Base-by-base conservation (phyloP, 2,797 vertebrate genomes). In the Sebastes ruberrimus region DNA sequence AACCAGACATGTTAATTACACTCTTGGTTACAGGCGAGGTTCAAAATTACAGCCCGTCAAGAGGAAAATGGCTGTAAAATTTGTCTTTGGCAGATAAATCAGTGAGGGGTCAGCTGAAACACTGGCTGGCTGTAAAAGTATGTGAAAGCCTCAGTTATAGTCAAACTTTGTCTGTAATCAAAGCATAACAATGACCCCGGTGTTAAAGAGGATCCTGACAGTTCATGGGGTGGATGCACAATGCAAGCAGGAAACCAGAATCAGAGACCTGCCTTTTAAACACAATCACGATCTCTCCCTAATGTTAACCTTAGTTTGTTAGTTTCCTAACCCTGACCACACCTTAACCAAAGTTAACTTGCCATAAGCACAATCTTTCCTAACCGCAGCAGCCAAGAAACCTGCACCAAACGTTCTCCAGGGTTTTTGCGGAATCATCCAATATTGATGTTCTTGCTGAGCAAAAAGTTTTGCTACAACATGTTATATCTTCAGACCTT, bases 21-120 rank as follows among this genome's bases (percentile, higher is more conserved):
- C 64, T 78, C 46, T 38, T 61, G 59, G 73, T 83, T 67, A 78
- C 72, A 64, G 81, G 33, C 62, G 3, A 59, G 33, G 69, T 78
- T 81, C 64, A 62, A 52, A 77, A 77, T 86, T 84, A 81, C 76
- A 78, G 35, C 71, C 28, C 28, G 1, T 89, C 78, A 74, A 66
- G 76, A 82, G 64, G 71, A 73, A 82, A 82, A 85, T 63, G 76
- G 89, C 76, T 46, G 63, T 87, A 83, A 87, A 92, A 64, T 85
- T 81, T 80, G 87, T 85, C 88, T 90, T 86, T 83, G 84, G 65
- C 49, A 74, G 69, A 86, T 75, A 70, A 85, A 75, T 87, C 76
- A 70, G 62, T 76, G 65, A 64, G 86, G 86, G 84, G 84, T 87
- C 86, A 89, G 46, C 56, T 55, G 64, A 62, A 78, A 74, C 74